Evolutionary conservation across 2,797 vertebrate species (phyloP), one percentile per base, ranked within the genome.

Genomic region (Podarcis lilfordi): DNA sequence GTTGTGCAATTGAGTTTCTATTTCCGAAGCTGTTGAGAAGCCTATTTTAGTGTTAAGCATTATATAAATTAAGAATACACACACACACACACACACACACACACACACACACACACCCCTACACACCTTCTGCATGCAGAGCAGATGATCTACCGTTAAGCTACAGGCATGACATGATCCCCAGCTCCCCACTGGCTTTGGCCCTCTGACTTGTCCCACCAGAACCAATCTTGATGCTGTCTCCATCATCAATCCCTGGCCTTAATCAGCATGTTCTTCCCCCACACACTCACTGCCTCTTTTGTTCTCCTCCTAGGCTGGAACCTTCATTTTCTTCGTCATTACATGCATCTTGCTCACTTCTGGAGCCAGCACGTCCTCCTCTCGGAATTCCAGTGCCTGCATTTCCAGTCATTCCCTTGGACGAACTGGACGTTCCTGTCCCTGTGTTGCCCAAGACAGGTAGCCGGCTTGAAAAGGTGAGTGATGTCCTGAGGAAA

Each of bases 321-420:
- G 95, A 96, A 86, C 79, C 93, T 86, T 87, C 89, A 3, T 92
- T 95, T 59, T 87, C 93, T 92, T 75, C 95, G 64, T 91, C 69
- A 0, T 86, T 93, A 91, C 96, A 95, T 92, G 96, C 96, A 92
- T 92, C 92, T 87, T 92, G 75, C 86, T 86, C 93, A 37, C 90
- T 92, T 93, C 84, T 92, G 85, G 94, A 96, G 61, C 87, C 94
- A 3, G 29, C 89, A 10, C 89, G 80, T 3, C 92, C 93, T 89
- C 50, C 93, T 23, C 86, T 93, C 25, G 90, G 94, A 82, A 91
- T 95, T 82, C 91, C 95, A 40, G 84, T 91, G 61, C 92, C 95
- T 1, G 92, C 96, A 71, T 93, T 95, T 75, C 95, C 91, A 21
- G 89, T 92, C 90, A 90, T 82, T 86, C 86, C 74, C 37, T 94